These are phyloP conservation scores for Ursus arctos DNA, from an alignment of 2,113 vertebrate species.

Conservation along the genomic window DNA sequence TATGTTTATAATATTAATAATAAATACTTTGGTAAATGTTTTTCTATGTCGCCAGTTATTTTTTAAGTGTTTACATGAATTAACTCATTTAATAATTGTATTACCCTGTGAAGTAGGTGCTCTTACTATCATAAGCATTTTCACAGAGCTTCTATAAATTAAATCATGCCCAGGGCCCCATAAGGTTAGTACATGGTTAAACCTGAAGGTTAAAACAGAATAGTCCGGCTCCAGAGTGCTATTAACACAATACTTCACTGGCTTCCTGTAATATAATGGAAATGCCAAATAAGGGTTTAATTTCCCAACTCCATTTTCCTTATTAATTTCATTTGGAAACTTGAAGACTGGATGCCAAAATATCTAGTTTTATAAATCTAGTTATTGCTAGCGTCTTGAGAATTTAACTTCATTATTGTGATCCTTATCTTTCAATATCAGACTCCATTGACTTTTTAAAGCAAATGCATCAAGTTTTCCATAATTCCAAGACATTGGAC, in stretches of 20 bases:
- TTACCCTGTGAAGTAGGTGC: background rate
- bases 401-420: background rate
- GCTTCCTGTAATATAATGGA: background rate
- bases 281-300: background rate
- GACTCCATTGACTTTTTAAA: background rate
- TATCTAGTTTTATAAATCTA: background rate
- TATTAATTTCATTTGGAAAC: constrained; percentile 17
- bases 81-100: background rate
- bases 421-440: background rate
- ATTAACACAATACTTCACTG: background rate
- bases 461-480: background rate
- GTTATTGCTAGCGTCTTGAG: background rate
- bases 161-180: background rate
- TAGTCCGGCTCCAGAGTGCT: background rate
- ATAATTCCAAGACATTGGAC: background rate
- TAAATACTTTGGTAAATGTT: background rate
- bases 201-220: background rate
- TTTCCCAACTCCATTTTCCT: background rate
- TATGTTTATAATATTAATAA: background rate
- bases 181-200: background rate
- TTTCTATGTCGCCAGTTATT: background rate
- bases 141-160: background rate
- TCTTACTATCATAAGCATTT: background rate
- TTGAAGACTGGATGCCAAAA: background rate
- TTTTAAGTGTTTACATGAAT: background rate